Evolutionary conservation across 2,797 vertebrate genomes (phyloP), one percentile per base, ranked within the genome.

Genomic region (Karalla daura): DNA sequence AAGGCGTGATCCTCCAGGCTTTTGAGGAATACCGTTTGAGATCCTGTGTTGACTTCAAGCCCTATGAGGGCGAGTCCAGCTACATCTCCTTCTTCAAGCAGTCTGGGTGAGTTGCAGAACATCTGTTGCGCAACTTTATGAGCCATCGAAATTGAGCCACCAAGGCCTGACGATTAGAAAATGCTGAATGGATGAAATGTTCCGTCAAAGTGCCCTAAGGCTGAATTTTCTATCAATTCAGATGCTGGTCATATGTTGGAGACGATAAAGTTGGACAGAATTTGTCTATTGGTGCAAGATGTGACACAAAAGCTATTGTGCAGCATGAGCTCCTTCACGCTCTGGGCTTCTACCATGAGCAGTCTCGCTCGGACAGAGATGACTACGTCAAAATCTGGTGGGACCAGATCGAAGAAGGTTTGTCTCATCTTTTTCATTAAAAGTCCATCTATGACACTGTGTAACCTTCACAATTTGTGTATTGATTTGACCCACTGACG

Each of bases 11-110:
- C 78, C 95, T 96, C 7, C 93, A 95, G 80, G 88, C 94, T 0
- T 93, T 98, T 81, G 96, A 98, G 86, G 95, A 95, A 88, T 98
- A 95, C 70, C 95, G 95, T 36, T 86, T 98, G 21, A 96, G 95
- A 83, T 96, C 97, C 23, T 98, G 96, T 17, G 65, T 98, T 60
- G 95, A 98, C 83, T 98, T 98, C 85, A 97, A 98, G 74, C 96
- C 95, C 1, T 97, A 98, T 8, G 94, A 95, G 78, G 96, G 96
- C 74, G 97, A 98, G 44, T 71, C 23, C 13, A 90, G 81, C 2
- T 96, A 93, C 30, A 89, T 98, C 83, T 93, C 93, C 41, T 97
- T 98, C 72, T 90, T 79, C 39, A 92, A 97, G 55, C 88, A 91
- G 81, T 32, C 39, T 0, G 96, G 97, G 97, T 98, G 76, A 92